Evolutionary conservation across 2,113 vertebrate genomes (phyloP), one percentile per base, ranked within the genome.

Genomic region (Turdus rufiventris): DNA sequence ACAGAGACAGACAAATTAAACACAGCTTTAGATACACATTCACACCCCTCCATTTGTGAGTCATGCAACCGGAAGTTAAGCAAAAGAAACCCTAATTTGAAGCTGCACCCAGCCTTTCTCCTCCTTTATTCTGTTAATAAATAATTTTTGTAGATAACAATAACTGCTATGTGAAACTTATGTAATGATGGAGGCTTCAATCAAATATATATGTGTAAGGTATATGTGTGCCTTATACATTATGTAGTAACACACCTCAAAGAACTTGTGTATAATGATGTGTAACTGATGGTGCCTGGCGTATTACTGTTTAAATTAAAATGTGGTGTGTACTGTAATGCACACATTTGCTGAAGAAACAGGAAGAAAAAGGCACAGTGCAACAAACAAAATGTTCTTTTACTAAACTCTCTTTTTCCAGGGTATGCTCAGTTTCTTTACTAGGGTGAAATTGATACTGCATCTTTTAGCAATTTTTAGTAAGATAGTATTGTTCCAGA

Each of bases 101-200:
- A 93, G 67, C 36, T 72, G 33, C 65, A 83, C 57, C 45, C 36
- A 83, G n/a, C 7, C 43, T 57, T 90, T 77, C 31, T 73, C 40
- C 68, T 80, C 85, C 88, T 50, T 85, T 61, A 50, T 15, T 88
- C 72, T 93, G 94, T 96, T 96, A 97, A 96, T 93, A 66, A 96
- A 79, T 96, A 95, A 91, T 86, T 93, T 90, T 85, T 10, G 3
- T 40, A 53, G 94, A 92, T 96, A 95, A 85, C 56, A 89, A 36
- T 71, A 86, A 62, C 56, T 29, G 40, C 23, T 57, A 38, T 45
- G 71, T 83, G 68, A 43, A 78, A 48, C 34, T 58, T 45, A 7
- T 66, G 38, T 31, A 73, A 48, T 33, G 25, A 25, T 62, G 67
- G 48, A 84, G 83, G n/a, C 42, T 76, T 92, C 2, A 9, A 25